Base-by-base conservation (phyloP, 2,888 invertebrate genomes). In the Limnephilus lunatus region DNA sequence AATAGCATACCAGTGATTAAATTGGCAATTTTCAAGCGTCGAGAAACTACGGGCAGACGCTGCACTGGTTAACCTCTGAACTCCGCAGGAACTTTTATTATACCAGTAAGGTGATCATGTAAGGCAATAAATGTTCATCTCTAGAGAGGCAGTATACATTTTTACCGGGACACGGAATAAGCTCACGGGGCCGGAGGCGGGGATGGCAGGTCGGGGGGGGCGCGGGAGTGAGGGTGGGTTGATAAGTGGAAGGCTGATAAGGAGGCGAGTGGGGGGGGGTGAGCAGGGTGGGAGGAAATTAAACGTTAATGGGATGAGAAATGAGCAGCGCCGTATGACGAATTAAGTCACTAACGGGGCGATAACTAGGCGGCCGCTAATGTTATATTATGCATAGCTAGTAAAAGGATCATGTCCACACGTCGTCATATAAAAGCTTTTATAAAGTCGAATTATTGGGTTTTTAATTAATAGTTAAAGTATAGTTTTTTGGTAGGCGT, bases 281-380 rank as follows among this genome's bases (percentile, higher is more conserved):
- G 25, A 25, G 25, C 7, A 68, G 25, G 68, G 68, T n/a, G 25
- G 68, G 25, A 68, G 68, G 68, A 68, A 68, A 68, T 68, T 68
- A 68, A 68, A 68, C 68, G 68, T 25, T 68, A n/a, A 68, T 68
- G 82, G 30, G 31, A 82, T 14, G 82, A 82, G 82, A 31, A 82
- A 82, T 31, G 82, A 82, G 82, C 82, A 82, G 82, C 31, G 19
- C 82, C 82, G 82, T 32, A 32, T 82, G 82, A 82, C 32, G 82
- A 82, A 30, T 15, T 31, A 82, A 32, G 82, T 82, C 82, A 82
- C 82, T 82, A 32, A 82, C 30, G 15, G 32, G 82, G 31, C 31
- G 81, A 81, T 81, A 81, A 81, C 81, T 81, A 31, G 30, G 30
- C 30, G 31, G 31, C 32, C 19, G 19, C 32, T 32, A 82, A 82